phyloP scores from a whole-genome alignment of 2,888 invertebrate genomes.

The Pachydiplax longipennis region DNA sequence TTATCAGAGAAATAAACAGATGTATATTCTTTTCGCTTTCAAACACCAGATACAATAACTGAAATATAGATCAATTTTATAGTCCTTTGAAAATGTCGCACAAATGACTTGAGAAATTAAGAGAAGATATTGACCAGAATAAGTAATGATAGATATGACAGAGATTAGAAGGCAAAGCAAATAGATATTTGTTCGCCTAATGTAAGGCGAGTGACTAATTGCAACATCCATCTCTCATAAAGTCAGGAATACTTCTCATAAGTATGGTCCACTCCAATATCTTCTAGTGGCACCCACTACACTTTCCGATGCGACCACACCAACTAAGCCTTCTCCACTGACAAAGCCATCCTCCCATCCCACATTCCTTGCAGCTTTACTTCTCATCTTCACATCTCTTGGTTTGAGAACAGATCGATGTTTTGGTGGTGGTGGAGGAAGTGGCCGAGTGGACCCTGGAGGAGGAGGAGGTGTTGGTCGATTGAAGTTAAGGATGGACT shows the following conservation, averaged over 20 bases:
- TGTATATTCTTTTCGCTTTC: background rate
- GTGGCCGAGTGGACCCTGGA: background rate
- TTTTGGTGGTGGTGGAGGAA: constrained; percentile 62
- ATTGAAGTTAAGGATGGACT: constrained; percentile 70
- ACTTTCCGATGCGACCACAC: background rate
- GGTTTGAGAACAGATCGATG: constrained; percentile 80
- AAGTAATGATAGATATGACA: background rate
- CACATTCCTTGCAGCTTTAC: constrained; percentile 56
- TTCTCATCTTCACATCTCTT: constrained; percentile 78
- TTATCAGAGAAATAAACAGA: background rate
- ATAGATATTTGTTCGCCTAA: background rate
- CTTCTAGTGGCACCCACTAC: constrained; percentile 12
- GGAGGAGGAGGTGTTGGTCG: background rate
- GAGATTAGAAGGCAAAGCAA: background rate
- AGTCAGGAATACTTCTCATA: background rate
- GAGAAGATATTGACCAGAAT: background rate
- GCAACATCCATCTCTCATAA: background rate
- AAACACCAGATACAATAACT: background rate
- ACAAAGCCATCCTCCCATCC: constrained; percentile 29
- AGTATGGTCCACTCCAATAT: constrained; percentile 34
- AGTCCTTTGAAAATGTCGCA: background rate
- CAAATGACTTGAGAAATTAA: background rate
- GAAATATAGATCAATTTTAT: background rate
- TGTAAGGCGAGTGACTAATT: background rate
- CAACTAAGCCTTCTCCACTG: background rate